phyloP scores from a whole-genome alignment of 2,113 vertebrate genomes.

The Arenaria interpres region DNA sequence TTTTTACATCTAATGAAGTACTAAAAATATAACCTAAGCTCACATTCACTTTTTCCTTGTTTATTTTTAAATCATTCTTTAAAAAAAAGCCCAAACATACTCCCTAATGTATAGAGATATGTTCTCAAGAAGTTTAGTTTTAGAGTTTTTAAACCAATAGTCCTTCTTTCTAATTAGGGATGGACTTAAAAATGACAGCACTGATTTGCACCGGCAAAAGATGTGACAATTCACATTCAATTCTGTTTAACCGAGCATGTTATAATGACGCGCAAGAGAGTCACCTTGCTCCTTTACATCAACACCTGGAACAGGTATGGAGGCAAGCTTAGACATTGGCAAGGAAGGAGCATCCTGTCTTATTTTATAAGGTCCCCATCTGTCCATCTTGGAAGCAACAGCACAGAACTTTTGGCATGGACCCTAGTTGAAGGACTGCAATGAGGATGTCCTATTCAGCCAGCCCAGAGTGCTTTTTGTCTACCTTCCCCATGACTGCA shows the following conservation, averaged over 20 bases:
- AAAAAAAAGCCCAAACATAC: neutral
- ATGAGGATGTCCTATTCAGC: neutral
- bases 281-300: slow-evolving; percentile 18
- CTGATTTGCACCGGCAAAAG: neutral
- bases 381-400: slow-evolving; percentile 26
- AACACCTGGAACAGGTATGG: slow-evolving; percentile 42
- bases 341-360: neutral
- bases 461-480: neutral
- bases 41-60: neutral
- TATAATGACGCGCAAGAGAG: neutral
- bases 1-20: neutral
- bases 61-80: neutral
- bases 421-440: neutral
- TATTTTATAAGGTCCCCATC: neutral
- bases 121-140: neutral
- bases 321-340: neutral
- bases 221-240: neutral
- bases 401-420: neutral
- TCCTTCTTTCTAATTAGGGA: neutral
- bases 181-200: neutral
- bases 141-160: neutral
- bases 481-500: neutral
- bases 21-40: neutral
- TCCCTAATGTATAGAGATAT: neutral
- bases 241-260: neutral